phyloP scores from a whole-genome alignment of 53 echinoderm and acorn worm genomes.

The Henricia sp. region DNA sequence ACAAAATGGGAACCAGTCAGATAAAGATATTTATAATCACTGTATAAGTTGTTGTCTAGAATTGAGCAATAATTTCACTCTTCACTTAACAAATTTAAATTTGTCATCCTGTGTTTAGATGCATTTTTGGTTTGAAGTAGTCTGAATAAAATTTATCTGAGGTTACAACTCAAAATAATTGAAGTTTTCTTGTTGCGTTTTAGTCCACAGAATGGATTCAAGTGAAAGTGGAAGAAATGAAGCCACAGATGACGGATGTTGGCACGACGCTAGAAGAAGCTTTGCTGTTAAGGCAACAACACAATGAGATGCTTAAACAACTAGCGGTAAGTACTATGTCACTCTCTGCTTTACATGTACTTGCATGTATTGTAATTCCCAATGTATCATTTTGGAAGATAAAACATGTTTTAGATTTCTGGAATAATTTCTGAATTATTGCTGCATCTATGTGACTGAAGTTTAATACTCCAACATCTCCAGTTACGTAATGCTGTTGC shows the following conservation, averaged over 20 bases:
- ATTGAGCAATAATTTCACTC: no score
- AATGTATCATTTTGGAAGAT: no score
- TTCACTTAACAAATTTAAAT: no score
- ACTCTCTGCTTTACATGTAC: neutral
- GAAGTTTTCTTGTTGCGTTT: neutral
- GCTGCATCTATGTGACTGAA: no score
- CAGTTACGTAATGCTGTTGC: no score
- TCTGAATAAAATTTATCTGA: neutral
- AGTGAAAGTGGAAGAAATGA: constrained; percentile 94
- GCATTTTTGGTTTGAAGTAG: neutral
- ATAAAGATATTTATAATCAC: no score
- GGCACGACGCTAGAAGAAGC: constrained; percentile 92
- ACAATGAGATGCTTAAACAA: constrained; percentile 88
- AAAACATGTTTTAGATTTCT: no score
- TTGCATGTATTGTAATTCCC: no score
- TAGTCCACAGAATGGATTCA: constrained; percentile 99
- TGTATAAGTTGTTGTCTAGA: no score
- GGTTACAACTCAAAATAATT: neutral
- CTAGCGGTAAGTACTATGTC: constrained; percentile 78
- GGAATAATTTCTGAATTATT: no score
- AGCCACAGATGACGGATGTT: constrained; percentile 92
- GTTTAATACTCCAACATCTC: no score
- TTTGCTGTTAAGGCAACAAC: constrained; percentile 73
- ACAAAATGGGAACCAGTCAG: no score
- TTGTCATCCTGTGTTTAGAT: neutral